A percentile compares a stretch with the other conserved stretches of the same genome.
Evolutionary conservation across 2,113 vertebrate species (phyloP).

Genomic region (Vireo altiloquus): DNA sequence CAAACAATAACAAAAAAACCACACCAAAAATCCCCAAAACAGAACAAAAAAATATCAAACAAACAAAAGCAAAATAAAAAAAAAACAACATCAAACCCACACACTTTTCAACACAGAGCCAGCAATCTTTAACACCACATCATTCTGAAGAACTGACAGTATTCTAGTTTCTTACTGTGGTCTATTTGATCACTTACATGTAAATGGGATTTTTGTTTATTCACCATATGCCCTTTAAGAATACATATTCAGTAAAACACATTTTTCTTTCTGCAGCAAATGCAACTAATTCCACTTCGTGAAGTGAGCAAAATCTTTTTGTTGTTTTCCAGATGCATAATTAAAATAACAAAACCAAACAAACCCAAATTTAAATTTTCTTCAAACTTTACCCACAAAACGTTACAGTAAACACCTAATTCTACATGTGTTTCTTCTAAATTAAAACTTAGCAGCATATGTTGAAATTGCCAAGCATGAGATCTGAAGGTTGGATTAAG

Average conservation of each 20-base stretch:
- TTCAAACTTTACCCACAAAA: background rate
- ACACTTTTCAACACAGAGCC: background rate
- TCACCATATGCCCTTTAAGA: conserved; percentile 35
- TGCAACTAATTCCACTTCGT: conserved; percentile 53
- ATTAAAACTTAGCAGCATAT: background rate
- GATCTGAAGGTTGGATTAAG: background rate
- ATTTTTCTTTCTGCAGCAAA: background rate
- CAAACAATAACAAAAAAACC: background rate
- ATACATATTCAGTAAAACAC: conserved; percentile 34
- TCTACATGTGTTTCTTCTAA: background rate
- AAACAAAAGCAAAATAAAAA: background rate
- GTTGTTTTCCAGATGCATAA: conserved; percentile 1
- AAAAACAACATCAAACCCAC: background rate
- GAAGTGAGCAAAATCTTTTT: conserved; percentile 50
- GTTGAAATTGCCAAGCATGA: background rate
- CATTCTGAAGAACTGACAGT: background rate
- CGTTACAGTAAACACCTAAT: background rate
- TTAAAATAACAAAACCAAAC: conserved; percentile 33
- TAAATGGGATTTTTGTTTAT: conserved; percentile 52
- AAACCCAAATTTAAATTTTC: conserved; percentile 7
- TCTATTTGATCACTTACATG: conserved; percentile 30
- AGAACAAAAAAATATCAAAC: background rate
- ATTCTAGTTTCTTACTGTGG: conserved; percentile 16
- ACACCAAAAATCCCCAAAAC: fast-evolving
- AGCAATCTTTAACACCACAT: conserved; percentile 16